Base-by-base conservation (phyloP, 2,888 invertebrate genomes). In the Eupithecia centaureata region DNA sequence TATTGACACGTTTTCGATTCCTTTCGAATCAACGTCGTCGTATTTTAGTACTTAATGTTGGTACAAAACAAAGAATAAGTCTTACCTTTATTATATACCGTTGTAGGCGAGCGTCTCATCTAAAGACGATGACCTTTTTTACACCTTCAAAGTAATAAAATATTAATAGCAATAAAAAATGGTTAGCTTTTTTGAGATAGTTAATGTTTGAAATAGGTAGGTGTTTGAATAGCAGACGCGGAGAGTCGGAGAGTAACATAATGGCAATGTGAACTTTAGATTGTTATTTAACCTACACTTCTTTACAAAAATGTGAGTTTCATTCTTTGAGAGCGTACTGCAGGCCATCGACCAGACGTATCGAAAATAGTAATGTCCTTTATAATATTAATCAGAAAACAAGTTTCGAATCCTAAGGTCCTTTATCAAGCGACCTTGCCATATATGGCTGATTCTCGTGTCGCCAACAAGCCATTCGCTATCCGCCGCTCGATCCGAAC, bases 361-460 rank as follows among this genome's bases (percentile, higher is more conserved):
- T 28, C 28, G 15, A 27, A 18, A n/a, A n/a, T 47, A 63, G 18
- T 67, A 56, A 33, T 58, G n/a, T 63, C 57, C 28, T 47, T 32
- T 22, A 22, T 52, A 58, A 61, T 22, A 25, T 30, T 25, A 32
- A 1, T 32, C 35, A 18, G 12, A 33, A 61, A 33, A 61, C 47
- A 83, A 84, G 85, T 82, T 77, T 76, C 79, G 75, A 69, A 78
- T 73, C 73, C 71, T 80, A 82, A 86, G 86, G 86, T 76, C 78
- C 76, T 79, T 79, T 73, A 28, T 58, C 32, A 75, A 15, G 64
- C 87, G 89, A 82, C 88, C 88, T 89, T 88, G 87, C 89, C 88
- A 72, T 88, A 87, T 87, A 87, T 82, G 89, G 89, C 67, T 74
- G 76, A 76, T 75, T 81, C 83, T 81, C 81, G 77, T 81, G 79